Evolutionary conservation across 2,888 invertebrate genomes (phyloP).

Genomic region (Oscheius onirici): DNA sequence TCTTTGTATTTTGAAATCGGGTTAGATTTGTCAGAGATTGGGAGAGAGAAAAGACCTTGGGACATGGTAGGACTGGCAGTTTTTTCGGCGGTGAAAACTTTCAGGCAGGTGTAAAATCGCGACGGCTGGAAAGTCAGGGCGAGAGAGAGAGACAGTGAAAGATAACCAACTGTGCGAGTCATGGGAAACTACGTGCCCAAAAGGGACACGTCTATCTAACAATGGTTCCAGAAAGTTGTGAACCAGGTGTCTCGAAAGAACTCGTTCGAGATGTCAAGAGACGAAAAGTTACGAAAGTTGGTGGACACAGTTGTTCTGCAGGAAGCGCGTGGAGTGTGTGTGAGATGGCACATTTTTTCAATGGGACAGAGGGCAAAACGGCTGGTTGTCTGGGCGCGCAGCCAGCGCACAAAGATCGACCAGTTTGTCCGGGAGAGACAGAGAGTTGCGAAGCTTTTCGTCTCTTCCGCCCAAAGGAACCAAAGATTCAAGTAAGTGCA

Average conservation of each 20-base stretch:
- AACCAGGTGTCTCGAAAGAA: too few relatives aligned
- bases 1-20: not conserved
- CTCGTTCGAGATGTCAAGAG: not conserved
- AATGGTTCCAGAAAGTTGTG: too few relatives aligned
- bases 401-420: too few relatives aligned
- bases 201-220: not conserved
- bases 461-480: too few relatives aligned
- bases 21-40: not conserved
- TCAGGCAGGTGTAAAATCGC: not conserved
- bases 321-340: not conserved
- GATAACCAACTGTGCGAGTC: not conserved
- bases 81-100: not conserved
- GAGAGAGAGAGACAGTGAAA: slow-evolving; percentile 10
- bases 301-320: not conserved
- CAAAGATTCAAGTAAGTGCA: too few relatives aligned
- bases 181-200: not conserved
- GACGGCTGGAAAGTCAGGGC: not conserved
- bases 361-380: too few relatives aligned
- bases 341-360: too few relatives aligned
- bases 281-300: not conserved
- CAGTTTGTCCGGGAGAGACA: too few relatives aligned
- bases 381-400: too few relatives aligned
- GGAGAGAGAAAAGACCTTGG: not conserved
- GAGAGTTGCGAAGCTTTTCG: too few relatives aligned
- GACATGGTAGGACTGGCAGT: not conserved